phyloP scores from a whole-genome alignment of 2,888 invertebrate species.

The Volucella inanis region DNA sequence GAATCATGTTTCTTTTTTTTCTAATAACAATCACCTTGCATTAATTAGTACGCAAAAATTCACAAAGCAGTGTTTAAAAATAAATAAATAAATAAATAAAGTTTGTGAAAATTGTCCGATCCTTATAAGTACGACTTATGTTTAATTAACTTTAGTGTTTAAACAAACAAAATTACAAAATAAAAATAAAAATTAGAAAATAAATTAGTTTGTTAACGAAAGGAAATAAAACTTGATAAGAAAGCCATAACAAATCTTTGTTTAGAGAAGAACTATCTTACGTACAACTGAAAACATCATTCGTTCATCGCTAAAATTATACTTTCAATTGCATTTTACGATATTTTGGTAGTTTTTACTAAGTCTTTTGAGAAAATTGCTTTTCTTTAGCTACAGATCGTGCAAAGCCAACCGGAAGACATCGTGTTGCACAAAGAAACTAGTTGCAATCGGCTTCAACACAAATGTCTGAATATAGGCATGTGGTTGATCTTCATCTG shows the following conservation, averaged over 20 bases:
- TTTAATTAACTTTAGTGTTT: neutral
- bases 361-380: constrained; percentile 59
- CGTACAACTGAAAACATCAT: constrained; percentile 50
- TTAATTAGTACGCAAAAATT: no score
- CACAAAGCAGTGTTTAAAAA: no score
- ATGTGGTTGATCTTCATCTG: constrained; percentile 97
- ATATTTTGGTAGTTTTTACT: constrained; percentile 57
- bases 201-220: neutral
- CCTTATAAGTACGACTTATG: no score
- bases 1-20: no score
- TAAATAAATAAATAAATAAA: no score
- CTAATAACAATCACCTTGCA: no score
- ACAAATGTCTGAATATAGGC: constrained; percentile 97
- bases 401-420: constrained; percentile 97
- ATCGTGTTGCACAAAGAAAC: constrained; percentile 97
- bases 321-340: constrained; percentile 60
- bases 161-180: neutral
- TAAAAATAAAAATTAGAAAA: neutral
- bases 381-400: constrained; percentile 85
- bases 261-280: constrained; percentile 14
- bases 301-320: constrained; percentile 46
- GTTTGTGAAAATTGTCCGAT: no score
- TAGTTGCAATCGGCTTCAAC: constrained; percentile 93
- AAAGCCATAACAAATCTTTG: neutral
- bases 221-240: neutral